Evolutionary conservation across 2,888 invertebrate genomes (phyloP).

Genomic region (Theodoxus fluviatilis): DNA sequence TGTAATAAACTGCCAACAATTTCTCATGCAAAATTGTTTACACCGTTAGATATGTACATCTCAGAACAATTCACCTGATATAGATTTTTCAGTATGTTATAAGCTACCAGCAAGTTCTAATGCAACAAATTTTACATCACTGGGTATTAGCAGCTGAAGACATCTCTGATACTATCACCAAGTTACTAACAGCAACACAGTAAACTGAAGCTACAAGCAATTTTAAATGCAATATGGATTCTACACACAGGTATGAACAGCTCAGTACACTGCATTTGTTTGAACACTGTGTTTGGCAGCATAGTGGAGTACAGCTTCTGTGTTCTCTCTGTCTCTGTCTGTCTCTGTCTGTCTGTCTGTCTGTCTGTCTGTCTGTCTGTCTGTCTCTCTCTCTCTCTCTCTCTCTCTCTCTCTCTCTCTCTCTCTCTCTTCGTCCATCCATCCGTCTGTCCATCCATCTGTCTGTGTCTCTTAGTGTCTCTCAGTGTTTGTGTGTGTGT

Average conservation of each 20-base stretch:
- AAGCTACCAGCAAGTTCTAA: too few species aligned
- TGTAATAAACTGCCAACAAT: neutral
- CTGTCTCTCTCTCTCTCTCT: neutral
- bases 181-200: neutral
- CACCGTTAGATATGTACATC: too few species aligned
- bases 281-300: neutral
- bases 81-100: too few species aligned
- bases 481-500: too few species aligned
- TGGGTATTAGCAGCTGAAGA: too few species aligned
- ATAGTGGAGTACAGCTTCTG: neutral
- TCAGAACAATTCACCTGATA: too few species aligned
- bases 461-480: too few species aligned
- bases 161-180: neutral
- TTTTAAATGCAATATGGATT: neutral
- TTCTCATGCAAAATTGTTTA: neutral
- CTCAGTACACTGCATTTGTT: neutral
- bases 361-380: neutral
- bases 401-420: constrained; percentile 12
- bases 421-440: neutral
- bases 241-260: neutral
- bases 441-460: neutral
- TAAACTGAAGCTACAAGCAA: neutral
- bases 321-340: constrained; percentile 21
- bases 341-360: constrained; percentile 21
- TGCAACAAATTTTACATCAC: too few species aligned